Evolutionary conservation across 64 coral and sea anemone genomes (phyloP), one percentile per base, ranked within the genome.

Genomic region (Montipora cactus): DNA sequence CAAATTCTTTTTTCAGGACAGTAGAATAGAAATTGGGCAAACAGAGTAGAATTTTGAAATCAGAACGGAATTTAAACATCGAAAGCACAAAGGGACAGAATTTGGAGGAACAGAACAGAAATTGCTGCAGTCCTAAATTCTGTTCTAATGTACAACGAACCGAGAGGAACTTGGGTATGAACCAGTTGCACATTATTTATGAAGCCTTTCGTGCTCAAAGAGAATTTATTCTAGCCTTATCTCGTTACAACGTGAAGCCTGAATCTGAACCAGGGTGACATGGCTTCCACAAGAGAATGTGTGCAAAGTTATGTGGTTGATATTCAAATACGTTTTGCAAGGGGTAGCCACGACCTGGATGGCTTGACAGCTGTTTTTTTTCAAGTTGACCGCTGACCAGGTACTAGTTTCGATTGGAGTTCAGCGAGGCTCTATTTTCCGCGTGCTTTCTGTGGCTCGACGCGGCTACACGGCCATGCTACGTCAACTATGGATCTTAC

Each of bases 31-130:
- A 83, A 59, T 83, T 64, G 4, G 5, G 47, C 83, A 16, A 86
- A 62, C 83, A 69, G 59, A 86, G 51, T 45, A 64, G 81, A 83
- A 55, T 55, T 55, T 55, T 2, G 52, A 55, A 55, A 7, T 7
- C 52, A 4, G 3, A 55, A 55, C 52, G 52, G 52, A 55, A 86
- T 86, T 86, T 46, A 70, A n/a, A n/a, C 52, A 55, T 55, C 1
- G 9, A 5, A 55, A 55, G 9, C 9, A 16, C 13, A 68, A 18
- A 11, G 19, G 6, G 70, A 86, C 44, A 70, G 62, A 70, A 69
- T 47, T 86, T 86, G 23, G 62, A 44, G 37, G 25, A 69, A 70
- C 61, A 25, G 58, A 86, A 70, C 44, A 46, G 82, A 86, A 86
- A 66, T 71, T 86, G 19, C 1, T 2, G 2, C 52, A 4, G 22